Base-by-base conservation (phyloP, 2,888 invertebrate genomes). In the Tipula confusa region DNA sequence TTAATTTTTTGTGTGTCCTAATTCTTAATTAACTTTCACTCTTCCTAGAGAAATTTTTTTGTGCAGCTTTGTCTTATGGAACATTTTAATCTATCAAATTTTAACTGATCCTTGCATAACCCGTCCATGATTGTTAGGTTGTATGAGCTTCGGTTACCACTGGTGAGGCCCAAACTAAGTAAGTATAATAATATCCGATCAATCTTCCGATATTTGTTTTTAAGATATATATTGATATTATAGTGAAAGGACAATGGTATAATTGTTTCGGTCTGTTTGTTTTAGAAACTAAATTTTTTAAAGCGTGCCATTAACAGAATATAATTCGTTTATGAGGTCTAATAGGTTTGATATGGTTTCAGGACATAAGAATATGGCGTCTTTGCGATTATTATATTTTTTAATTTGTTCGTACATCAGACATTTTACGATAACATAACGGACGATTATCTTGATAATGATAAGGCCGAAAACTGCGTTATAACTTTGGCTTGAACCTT, bases 131-230 rank as follows among this genome's bases (percentile, higher is more conserved):
- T n/a, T n/a, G n/a, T n/a, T n/a, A n/a, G n/a, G n/a, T n/a, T n/a
- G n/a, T n/a, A n/a, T n/a, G n/a, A n/a, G n/a, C n/a, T n/a, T n/a
- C n/a, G n/a, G n/a, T n/a, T n/a, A n/a, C n/a, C n/a, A n/a, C n/a
- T n/a, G n/a, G n/a, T n/a, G 64, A 64, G 18, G 64, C 24, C 24
- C 24, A 11, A 18, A 4, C 18, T 9, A 24, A 24, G 64, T 24
- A 64, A 64, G 64, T 64, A n/a, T n/a, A 64, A 64, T 64, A 24
- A 64, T 64, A 64, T 64, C 64, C 64, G 64, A 64, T 64, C 64
- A 64, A 64, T 64, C 64, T 24, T 64, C 64, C 24, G 64, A 24
- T 64, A 1, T 64, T 11, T 64, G 38, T 38, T 24, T 64, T 24
- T 64, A 24, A 64, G 64, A 64, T 64, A 64, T 24, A 18, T 64